Evolutionary conservation across 2,888 invertebrate species (phyloP).

Genomic region (Melanargia galathea): DNA sequence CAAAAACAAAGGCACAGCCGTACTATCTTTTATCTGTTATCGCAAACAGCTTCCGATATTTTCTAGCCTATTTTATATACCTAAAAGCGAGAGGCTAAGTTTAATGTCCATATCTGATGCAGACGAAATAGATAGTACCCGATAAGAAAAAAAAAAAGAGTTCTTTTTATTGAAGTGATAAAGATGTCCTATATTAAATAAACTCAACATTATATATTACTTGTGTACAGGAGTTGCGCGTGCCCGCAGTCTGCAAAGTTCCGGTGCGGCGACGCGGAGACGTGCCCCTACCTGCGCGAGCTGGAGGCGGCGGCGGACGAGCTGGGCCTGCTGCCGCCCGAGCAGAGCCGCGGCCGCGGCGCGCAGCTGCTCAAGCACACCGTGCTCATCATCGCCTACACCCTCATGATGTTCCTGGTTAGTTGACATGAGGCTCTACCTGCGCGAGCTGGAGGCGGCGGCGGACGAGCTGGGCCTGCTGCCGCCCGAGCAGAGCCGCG

Average conservation of each 20-base stretch:
- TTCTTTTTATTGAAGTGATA: not conserved
- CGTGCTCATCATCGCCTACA: slow-evolving; percentile 89
- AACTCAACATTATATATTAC: not conserved
- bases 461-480: slow-evolving; percentile 65
- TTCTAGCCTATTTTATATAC: too few species aligned
- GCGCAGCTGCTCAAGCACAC: slow-evolving; percentile 91
- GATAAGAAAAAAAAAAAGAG: too few species aligned
- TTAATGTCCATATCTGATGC: too few species aligned
- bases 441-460: slow-evolving; percentile 63
- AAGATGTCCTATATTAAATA: too few species aligned
- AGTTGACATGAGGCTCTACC: slow-evolving; percentile 69
- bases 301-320: slow-evolving; percentile 65
- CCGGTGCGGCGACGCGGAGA: slow-evolving; percentile 50
- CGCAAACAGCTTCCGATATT: too few species aligned
- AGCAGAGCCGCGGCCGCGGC: slow-evolving; percentile 64
- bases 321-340: slow-evolving; percentile 69
- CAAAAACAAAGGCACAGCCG: too few species aligned
- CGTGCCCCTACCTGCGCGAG: slow-evolving; percentile 62
- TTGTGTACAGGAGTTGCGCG: slow-evolving; percentile 59
- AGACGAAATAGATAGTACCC: too few species aligned
- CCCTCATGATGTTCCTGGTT: slow-evolving; percentile 94
- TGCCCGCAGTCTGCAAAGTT: slow-evolving; percentile 62
- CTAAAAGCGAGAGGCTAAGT: too few species aligned
- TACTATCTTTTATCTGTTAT: too few species aligned
- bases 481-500: slow-evolving; percentile 67